Evolutionary conservation across 2,888 invertebrate genomes (phyloP), one percentile per base, ranked within the genome.

Genomic region (Eupithecia exiguata): DNA sequence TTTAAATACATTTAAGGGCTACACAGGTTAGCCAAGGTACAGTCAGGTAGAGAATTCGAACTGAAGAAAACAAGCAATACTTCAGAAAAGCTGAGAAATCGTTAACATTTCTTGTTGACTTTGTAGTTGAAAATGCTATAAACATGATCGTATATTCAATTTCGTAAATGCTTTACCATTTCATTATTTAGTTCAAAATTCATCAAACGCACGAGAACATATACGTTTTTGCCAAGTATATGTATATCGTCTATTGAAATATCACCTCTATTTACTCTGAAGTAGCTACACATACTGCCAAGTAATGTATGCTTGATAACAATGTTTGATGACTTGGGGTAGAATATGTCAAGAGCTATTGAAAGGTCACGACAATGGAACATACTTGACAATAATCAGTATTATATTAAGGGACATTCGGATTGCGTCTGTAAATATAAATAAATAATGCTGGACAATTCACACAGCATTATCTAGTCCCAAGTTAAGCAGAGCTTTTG

Each of bases 1-100:
- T 81, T 74, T 86, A 82, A 82, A 69, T 84, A 87, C 79, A 87
- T 84, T 86, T 86, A 87, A 81, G 84, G 83, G 85, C 84, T 82
- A 86, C 85, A 88, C 84, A 86, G 81, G 83, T 38, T 58, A 35
- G 21, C 10, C 62, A 68, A 46, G 36, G 53, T 75, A 71, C 69
- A 74, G 74, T 71, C 74, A 70, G 6, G 40, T 53, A 40, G 38
- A 68, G 40, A 68, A 4, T 14, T 25, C 58, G 25, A 58, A 10
- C 21, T 53, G 49, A 25, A 25, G 7, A 7, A 12, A 58, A 58
- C 5, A 12, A 58, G 12, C 14, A 58, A 25, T 14, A 58, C 10
- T 25, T 58, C 49, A n/a, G 6, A 1, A 10, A 53, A 53, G 25
- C 58, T 58, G 58, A 21, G 12, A 58, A 12, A 0, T 0, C 9